Base-by-base conservation (phyloP, 2,113 vertebrate species). In the Seriola quinqueradiata region DNA sequence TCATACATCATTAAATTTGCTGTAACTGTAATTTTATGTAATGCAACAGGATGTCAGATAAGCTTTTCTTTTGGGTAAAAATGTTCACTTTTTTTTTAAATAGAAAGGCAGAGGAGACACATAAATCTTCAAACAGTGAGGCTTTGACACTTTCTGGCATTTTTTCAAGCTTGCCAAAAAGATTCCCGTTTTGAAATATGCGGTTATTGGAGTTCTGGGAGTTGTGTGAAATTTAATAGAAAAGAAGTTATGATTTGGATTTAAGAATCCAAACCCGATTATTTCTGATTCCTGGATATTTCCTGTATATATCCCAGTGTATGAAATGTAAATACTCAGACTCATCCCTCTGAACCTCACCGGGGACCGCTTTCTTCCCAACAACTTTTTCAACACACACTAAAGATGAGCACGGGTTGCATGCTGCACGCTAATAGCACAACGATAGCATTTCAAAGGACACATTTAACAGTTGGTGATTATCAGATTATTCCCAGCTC, bases 1-100 rank as follows among this genome's bases (percentile, higher is more conserved):
- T 68, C 16, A 3, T 16, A 54, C 32, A 44, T 44, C 64, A 66
- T 81, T 72, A 38, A 70, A 80, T 50, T 75, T 54, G 17, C 34
- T 25, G 21, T 19, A 0, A 28, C 76, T 25, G 17, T 21, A 25
- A 58, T 79, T 80, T 44, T 19, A 73, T 34, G n/a, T 55, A 17
- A 48, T 68, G 50, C 48, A 21, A 2, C 19, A 57, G 38, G 40
- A 55, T 72, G 65, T 77, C 72, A 77, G 19, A 42, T 25, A 14
- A 34, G 42, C 25, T 83, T 17, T 58, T 64, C 44, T 59, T 55
- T 44, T 60, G n/a, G 5, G 25, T 38, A 23, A 17, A 68, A 81
- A 21, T 25, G 1, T 32, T 40, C n/a, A 38, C 7, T n/a, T n/a
- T 77, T 77, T 2, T 5, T 8, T 2, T 7, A 57, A 79, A 68